phyloP scores from a whole-genome alignment of 2,113 vertebrate genomes.

The Rhagologus leucostigma region DNA sequence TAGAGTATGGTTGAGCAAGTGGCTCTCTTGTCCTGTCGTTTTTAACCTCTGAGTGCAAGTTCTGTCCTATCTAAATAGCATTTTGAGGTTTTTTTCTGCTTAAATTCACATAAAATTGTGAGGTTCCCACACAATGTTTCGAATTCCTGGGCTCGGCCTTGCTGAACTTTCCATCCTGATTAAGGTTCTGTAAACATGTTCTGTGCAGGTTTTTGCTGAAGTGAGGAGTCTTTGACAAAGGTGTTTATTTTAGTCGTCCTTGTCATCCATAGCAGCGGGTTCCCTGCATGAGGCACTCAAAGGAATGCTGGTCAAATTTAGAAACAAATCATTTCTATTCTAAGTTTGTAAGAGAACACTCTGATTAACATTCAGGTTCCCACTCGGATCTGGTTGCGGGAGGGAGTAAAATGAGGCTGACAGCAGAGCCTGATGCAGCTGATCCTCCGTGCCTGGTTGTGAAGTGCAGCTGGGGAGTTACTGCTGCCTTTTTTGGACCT shows the following conservation, averaged over 20 bases:
- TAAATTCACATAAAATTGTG: not conserved
- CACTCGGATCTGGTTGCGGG: not conserved
- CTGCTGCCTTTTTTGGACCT: not conserved
- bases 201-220: not conserved
- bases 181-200: not conserved
- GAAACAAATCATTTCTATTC: constrained; percentile 14
- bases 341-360: not conserved
- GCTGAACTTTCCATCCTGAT: not conserved
- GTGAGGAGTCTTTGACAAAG: not conserved
- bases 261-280: not conserved
- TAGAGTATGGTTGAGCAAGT: not conserved
- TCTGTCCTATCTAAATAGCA: fast-evolving
- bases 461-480: not conserved
- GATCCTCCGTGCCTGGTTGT: not conserved
- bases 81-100: fast-evolving
- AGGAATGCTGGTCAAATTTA: not conserved
- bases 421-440: not conserved
- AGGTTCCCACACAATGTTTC: fast-evolving
- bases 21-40: not conserved
- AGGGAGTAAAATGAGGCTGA: not conserved
- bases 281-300: not conserved
- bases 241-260: not conserved
- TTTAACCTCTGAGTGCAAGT: not conserved
- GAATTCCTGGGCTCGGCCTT: not conserved
- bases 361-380: not conserved